Conservation (phyloP, 2,888 invertebrate species). For the Teleiodes luculella region DNA sequence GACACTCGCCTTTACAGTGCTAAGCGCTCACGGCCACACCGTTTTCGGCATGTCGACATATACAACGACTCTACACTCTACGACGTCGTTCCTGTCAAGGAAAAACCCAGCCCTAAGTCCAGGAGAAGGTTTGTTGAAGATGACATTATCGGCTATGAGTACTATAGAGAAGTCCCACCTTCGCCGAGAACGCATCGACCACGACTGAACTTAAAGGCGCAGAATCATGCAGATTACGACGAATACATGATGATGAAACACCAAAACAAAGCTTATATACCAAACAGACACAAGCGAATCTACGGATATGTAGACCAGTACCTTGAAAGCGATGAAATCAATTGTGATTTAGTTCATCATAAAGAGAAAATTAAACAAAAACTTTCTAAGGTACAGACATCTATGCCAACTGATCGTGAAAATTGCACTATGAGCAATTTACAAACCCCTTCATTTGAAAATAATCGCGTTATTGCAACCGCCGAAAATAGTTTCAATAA, state of each 20-base stretch:
- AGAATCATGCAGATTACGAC: conserved; percentile 46
- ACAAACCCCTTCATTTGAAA: conserved; percentile 30
- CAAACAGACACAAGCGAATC: conserved; percentile 25
- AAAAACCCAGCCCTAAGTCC: conserved; percentile 61
- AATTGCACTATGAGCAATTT: conserved; percentile 34
- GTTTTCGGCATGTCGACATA: conserved; percentile 32
- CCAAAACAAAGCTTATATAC: conserved; percentile 23
- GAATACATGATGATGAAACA: conserved; percentile 32
- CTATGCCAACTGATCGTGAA: conserved; percentile 20
- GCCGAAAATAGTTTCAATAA: conserved; percentile 44
- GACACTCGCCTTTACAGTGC: conserved; percentile 56
- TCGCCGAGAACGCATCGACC: conserved; percentile 62
- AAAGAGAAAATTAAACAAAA: conserved; percentile 19
- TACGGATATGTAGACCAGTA: conserved; percentile 23
- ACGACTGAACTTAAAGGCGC: conserved; percentile 56
- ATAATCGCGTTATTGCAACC: conserved; percentile 28
- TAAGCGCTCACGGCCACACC: conserved; percentile 39
- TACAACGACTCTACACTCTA: conserved; percentile 58
- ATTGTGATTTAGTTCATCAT: neutral
- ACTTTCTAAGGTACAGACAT: conserved; percentile 22
- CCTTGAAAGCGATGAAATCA: conserved; percentile 28
- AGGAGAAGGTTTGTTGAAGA: conserved; percentile 52
- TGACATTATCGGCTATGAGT: conserved; percentile 35
- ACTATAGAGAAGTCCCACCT: conserved; percentile 60
- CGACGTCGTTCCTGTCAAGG: conserved; percentile 65